Evolutionary conservation across 2,113 vertebrate genomes (phyloP), one percentile per base, ranked within the genome.

Genomic region (Cyanoliseus patagonus): DNA sequence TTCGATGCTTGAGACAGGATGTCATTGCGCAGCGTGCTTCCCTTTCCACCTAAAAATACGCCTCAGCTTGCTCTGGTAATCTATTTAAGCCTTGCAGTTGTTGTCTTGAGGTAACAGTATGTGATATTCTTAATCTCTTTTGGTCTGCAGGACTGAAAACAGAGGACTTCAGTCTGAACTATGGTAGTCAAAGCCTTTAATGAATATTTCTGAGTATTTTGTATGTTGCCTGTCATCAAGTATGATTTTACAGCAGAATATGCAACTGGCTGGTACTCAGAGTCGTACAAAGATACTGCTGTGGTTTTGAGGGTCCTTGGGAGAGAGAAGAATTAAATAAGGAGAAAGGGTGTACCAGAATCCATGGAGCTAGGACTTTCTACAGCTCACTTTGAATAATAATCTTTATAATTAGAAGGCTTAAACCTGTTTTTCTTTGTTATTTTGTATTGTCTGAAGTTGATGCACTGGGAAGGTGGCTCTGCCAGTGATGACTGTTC

Each of bases 41-140:
- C 95, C 76, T 83, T 97, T 92, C 68, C 80, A 62, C 91, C 86
- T 94, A 63, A 88, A 94, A 94, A 94, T 78, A 81, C 7, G 35
- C 51, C 42, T 61, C 28, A 41, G 68, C 80, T 92, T 77, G 61
- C 51, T 88, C 86, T 94, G 88, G 73, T 70, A 83, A 94, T 91
- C 51, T 88, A 61, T 92, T 95, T 90, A 92, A 94, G 77, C 55
- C 16, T 28, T 39, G 51, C 30, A 46, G 55, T 86, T 83, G 66
- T 84, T 86, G 77, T 85, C 74, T 59, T 86, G 91, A 68, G 83
- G 64, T 86, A 84, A 94, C 73, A 90, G n/a, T 88, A 63, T 64
- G 64, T 68, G 80, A 70, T 91, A 51, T 35, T 95, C 49, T 81
- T 86, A 72, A 88, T 42, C 31, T 86, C 78, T 88, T 90, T 88